Conservation (phyloP, 2,888 invertebrate species). For the Eustalomyia histrio region DNA sequence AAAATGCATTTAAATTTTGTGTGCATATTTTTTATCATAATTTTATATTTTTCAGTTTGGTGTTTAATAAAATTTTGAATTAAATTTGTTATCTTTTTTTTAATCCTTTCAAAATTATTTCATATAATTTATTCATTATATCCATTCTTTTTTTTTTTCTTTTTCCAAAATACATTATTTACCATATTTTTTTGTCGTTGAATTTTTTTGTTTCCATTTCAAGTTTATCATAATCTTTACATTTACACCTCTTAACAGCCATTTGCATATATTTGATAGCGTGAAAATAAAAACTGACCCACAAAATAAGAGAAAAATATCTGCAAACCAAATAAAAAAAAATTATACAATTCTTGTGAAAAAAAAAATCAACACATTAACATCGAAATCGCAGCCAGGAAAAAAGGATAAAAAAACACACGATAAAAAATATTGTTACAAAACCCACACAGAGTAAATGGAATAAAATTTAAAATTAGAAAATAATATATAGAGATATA, state of each 20-base stretch:
- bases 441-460: neutral
- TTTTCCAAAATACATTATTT: neutral
- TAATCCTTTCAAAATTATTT: neutral
- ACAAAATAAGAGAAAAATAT: neutral
- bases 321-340: neutral
- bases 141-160: neutral
- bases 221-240: conserved; percentile 38
- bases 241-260: conserved; percentile 26
- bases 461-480: neutral
- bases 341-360: neutral
- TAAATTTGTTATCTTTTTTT: neutral
- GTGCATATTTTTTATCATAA: too few relatives aligned
- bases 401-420: conserved; percentile 17
- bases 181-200: conserved; percentile 18
- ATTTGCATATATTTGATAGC: conserved; percentile 33
- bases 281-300: neutral
- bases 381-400: conserved; percentile 7
- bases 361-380: conserved; percentile 1
- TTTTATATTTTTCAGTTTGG: too few relatives aligned
- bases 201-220: neutral
- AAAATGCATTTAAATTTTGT: too few relatives aligned
- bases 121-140: conserved; percentile 16
- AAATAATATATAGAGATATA: neutral
- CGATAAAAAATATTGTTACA: neutral
- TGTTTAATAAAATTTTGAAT: neutral